These are phyloP conservation scores for Enteromius viviparus DNA, from an alignment of 2,797 vertebrate species.

Conservation along the genomic window DNA sequence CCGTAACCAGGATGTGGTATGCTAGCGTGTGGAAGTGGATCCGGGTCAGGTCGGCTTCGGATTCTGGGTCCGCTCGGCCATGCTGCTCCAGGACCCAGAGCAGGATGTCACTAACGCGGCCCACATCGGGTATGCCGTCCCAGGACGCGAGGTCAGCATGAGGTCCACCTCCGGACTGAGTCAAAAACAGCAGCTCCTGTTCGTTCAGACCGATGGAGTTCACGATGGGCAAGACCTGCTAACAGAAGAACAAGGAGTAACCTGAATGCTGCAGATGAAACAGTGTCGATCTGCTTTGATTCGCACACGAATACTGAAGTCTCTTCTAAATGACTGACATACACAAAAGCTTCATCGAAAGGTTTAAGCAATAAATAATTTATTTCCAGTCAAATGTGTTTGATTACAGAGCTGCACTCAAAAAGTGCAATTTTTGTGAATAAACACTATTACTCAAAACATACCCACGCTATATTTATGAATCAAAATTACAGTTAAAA, in stretches of 20 bases:
- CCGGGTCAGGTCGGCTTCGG: constrained; percentile 86
- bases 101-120: constrained; percentile 91
- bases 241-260: constrained; percentile 73
- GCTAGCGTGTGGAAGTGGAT: constrained; percentile 97
- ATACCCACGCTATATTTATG: neutral
- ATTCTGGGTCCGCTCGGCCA: constrained; percentile 71
- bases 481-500: neutral
- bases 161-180: constrained; percentile 87
- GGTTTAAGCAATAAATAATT: neutral
- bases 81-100: constrained; percentile 91
- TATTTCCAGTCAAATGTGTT: neutral
- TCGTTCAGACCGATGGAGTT: constrained; percentile 96
- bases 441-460: neutral
- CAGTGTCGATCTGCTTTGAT: neutral
- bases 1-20: constrained; percentile 91
- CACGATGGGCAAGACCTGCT: constrained; percentile 95
- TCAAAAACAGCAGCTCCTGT: constrained; percentile 96
- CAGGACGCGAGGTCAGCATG: constrained; percentile 84
- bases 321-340: neutral
- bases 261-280: constrained; percentile 49
- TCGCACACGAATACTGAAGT: neutral
- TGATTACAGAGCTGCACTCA: neutral
- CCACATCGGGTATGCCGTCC: constrained; percentile 88
- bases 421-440: neutral
- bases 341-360: neutral